phyloP scores from a whole-genome alignment of 2,797 vertebrate genomes.

The Characodon lateralis region DNA sequence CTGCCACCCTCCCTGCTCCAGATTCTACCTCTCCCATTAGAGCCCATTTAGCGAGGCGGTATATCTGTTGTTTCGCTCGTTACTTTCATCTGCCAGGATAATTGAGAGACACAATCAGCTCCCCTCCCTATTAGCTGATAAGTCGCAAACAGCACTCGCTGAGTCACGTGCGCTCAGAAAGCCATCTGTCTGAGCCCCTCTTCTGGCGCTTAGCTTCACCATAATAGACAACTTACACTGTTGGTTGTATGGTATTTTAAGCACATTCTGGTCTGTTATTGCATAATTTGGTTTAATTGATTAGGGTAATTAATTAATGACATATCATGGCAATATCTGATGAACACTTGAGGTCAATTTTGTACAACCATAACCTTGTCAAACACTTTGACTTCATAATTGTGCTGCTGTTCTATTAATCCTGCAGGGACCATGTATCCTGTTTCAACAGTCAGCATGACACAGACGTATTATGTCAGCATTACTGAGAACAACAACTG shows the following conservation, averaged over 20 bases:
- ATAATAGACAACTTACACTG: slow-evolving; percentile 49
- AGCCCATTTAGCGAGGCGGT: slow-evolving; percentile 62
- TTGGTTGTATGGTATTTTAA: slow-evolving; percentile 48
- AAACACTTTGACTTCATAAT: slow-evolving; percentile 42
- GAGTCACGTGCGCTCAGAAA: slow-evolving; percentile 51
- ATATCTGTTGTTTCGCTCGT: slow-evolving; percentile 70
- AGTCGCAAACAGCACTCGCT: slow-evolving; percentile 65
- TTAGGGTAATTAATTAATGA: slow-evolving; percentile 62
- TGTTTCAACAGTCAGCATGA: slow-evolving; percentile 56
- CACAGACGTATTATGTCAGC: slow-evolving; percentile 57
- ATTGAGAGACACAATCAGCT: slow-evolving; percentile 71
- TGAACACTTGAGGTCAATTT: slow-evolving; percentile 56
- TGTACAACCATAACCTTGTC: slow-evolving; percentile 57
- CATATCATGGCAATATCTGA: slow-evolving; percentile 40
- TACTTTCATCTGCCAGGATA: slow-evolving; percentile 72
- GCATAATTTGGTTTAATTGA: slow-evolving; percentile 57
- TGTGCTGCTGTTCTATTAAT: slow-evolving; percentile 55
- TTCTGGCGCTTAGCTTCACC: slow-evolving; percentile 32
- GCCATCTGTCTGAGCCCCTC: slow-evolving; percentile 54
- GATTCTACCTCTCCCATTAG: slow-evolving; percentile 64
- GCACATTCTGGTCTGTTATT: slow-evolving; percentile 53
- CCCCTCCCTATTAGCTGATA: slow-evolving; percentile 54
- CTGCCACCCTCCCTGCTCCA: slow-evolving; percentile 22
- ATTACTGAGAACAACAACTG: slow-evolving; percentile 44
- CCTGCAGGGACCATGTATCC: slow-evolving; percentile 27